These are phyloP conservation scores for Aurelia aurita complex sp. Pacific DNA, from an alignment of 30 jellyfish, hydroid and myxozoan genomes.

Conservation along the genomic window DNA sequence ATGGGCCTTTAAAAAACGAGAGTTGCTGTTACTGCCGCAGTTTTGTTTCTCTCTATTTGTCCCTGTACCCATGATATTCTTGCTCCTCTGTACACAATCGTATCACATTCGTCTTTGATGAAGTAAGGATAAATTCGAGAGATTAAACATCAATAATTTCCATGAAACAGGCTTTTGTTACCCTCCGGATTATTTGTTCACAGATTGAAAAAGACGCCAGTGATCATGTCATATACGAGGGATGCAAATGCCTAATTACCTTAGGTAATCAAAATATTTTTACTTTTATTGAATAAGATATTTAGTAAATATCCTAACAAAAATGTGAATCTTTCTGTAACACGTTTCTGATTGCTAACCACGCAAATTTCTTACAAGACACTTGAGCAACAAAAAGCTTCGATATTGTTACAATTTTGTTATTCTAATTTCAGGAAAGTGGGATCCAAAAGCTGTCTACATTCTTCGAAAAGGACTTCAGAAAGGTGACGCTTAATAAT, in stretches of 20 bases:
- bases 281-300: not conserved
- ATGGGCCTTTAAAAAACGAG: too few species aligned
- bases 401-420: too few species aligned
- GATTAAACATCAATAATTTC: too few species aligned
- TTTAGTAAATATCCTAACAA: not conserved
- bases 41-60: too few species aligned
- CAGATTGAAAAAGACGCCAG: not conserved
- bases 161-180: not conserved
- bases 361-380: not conserved
- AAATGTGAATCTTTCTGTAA: not conserved
- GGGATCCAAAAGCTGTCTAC: slow-evolving; percentile 68
- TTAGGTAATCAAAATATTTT: slow-evolving; percentile 23
- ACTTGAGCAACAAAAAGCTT: too few species aligned
- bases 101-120: too few species aligned
- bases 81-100: too few species aligned
- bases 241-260: slow-evolving; percentile 43
- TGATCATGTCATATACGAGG: slow-evolving; percentile 32
- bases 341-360: not conserved
- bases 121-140: too few species aligned
- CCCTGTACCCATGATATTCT: too few species aligned
- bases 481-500: slow-evolving; percentile 25
- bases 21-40: too few species aligned
- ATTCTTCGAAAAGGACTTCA: slow-evolving; percentile 31
- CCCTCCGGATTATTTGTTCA: not conserved
- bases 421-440: slow-evolving; percentile 23